Evolutionary conservation across 1,140 invertebrate species (phyloP), one percentile per base, ranked within the genome.

Genomic region (Oreohelix idahoensis): DNA sequence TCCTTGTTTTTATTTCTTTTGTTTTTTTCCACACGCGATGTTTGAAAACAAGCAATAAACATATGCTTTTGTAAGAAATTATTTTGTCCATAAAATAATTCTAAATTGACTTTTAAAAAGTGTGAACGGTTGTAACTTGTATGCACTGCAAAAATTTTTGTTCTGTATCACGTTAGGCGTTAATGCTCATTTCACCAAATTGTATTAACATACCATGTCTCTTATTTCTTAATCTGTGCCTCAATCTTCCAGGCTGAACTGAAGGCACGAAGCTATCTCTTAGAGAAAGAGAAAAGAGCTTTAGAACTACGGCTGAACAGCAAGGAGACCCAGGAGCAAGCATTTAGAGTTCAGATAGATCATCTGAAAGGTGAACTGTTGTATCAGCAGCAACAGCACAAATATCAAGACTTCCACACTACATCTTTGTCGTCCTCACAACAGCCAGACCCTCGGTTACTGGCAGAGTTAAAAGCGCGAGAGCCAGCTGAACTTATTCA

Each of bases 271-370:
- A 93, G 95, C 71, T 96, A 95, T 84, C 91, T 95, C 42, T 89
- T 95, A 66, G 96, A 96, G 90, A 95, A 95, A 85, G 96, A 96
- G 89, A 95, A 95, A 78, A 94, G 94, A 74, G 93, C 94, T n/a
- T 93, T 96, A 83, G 95, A 96, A 88, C 91, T 96, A 36, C 94
- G 95, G 82, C 92, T 96, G 20, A 94, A 93, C 87, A 94, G 95
- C 38, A 94, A 94, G 29, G 95, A 95, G 87, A 94, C 94, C 2
- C 95, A 95, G 86, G 95, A 95, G 80, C 94, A 94, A 84, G 94
- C 96, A 0, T 94, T 95, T 82, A 89, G 94, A 71, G 94, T 95
- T 69, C 93, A 95, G 84, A 93, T 94, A 76, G 89, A 91, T 20
- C 89, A 91, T 80, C 86, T 92, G 17, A 90, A 90, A 73, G 85